Evolutionary conservation across 2,113 vertebrate species (phyloP).

Genomic region (Calyptommatus sinebrachiatus): DNA sequence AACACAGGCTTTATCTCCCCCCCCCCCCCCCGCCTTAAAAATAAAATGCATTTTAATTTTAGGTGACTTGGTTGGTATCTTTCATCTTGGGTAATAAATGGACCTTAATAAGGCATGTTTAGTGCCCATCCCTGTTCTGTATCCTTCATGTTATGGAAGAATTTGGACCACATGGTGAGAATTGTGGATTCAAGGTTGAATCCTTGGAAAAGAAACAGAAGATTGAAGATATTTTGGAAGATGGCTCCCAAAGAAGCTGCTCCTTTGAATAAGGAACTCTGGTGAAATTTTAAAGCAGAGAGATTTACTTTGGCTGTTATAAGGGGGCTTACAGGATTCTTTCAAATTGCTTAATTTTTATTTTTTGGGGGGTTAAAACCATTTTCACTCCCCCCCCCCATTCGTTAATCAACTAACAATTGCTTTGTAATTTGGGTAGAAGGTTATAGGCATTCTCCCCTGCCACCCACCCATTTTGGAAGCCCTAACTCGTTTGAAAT

Average conservation of each 20-base stretch:
- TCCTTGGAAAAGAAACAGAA: background rate
- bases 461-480: too few species aligned
- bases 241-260: background rate
- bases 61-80: slow-evolving; percentile 74
- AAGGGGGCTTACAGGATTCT: too few species aligned
- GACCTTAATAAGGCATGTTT: slow-evolving; percentile 55
- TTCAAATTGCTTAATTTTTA: too few species aligned
- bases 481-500: too few species aligned
- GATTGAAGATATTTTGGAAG: too few species aligned
- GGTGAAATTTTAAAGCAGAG: background rate
- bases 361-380: too few species aligned
- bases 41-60: slow-evolving; percentile 59
- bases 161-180: slow-evolving; percentile 3
- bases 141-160: slow-evolving; percentile 20
- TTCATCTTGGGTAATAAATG: slow-evolving; percentile 73
- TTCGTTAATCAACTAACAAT: too few species aligned
- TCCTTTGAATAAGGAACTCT: background rate
- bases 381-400: too few species aligned
- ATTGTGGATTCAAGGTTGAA: background rate
- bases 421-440: too few species aligned
- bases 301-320: background rate
- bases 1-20: slow-evolving; percentile 49
- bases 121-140: background rate
- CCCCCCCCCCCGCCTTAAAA: slow-evolving; percentile 50
- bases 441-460: too few species aligned